These are phyloP conservation scores for Macrosiphum euphorbiae DNA, from an alignment of 2,888 invertebrate species.

Conservation along the genomic window DNA sequence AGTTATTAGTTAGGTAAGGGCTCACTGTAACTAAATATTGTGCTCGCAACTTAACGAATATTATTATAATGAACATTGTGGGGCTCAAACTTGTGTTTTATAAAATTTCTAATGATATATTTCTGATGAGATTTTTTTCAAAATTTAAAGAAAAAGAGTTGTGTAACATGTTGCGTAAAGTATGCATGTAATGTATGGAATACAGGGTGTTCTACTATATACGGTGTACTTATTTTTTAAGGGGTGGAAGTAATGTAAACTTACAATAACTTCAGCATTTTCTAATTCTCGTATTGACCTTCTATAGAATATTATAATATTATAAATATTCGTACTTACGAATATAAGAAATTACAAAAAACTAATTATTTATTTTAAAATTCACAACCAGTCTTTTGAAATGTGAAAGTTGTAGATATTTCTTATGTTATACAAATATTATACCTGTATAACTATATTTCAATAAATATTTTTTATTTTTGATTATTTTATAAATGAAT, in stretches of 20 bases:
- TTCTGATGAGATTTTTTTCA: neutral
- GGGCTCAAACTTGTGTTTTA: neutral
- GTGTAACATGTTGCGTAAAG: neutral
- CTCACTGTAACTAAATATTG: neutral
- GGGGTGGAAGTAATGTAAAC: neutral
- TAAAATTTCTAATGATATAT: neutral
- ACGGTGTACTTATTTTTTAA: neutral
- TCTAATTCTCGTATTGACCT: no score
- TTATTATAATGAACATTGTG: neutral
- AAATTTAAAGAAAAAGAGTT: neutral
- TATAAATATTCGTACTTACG: neutral
- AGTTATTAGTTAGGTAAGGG: neutral
- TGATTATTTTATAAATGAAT: neutral
- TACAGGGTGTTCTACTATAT: neutral
- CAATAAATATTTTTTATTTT: neutral
- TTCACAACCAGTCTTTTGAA: constrained; percentile 15
- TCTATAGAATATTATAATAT: no score
- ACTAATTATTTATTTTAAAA: neutral
- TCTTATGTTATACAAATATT: neutral
- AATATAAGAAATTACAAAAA: neutral
- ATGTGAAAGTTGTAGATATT: constrained; percentile 2
- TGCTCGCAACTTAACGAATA: neutral
- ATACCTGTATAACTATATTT: neutral
- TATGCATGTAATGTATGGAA: neutral
- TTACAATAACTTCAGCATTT: neutral